Percentiles rank a stretch among this genome's conserved stretches.
Evolutionary conservation across 64 coral and sea anemone species (phyloP).

Genomic region (Montipora capricornis): DNA sequence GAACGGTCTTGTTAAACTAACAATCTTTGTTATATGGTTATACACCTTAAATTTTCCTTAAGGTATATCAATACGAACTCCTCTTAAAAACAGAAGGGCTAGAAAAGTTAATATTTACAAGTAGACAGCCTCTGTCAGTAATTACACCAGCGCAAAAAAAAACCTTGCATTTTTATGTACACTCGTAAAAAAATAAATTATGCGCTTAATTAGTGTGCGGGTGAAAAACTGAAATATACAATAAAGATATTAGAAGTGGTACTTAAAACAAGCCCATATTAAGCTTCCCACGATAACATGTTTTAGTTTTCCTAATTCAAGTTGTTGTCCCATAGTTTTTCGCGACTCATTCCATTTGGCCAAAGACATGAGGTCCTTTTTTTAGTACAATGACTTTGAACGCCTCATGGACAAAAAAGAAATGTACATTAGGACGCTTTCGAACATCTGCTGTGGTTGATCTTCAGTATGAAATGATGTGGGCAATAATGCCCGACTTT

Average conservation of each 20-base stretch:
- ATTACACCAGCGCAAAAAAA: constrained; percentile 42
- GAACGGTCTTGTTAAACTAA: not conserved
- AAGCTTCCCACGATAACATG: not conserved
- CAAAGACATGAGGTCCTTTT: no score
- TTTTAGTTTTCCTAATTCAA: not conserved
- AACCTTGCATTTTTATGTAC: constrained; percentile 25
- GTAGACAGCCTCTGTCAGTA: constrained; percentile 6
- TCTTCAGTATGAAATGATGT: not conserved
- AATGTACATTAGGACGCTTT: not conserved
- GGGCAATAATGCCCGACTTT: not conserved
- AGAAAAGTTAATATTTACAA: constrained; percentile 1
- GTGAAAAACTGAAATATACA: not conserved
- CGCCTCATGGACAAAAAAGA: not conserved
- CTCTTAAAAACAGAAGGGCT: constrained; percentile 1
- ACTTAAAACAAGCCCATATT: not conserved
- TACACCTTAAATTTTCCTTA: not conserved
- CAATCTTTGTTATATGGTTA: not conserved
- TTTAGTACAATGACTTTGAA: no score
- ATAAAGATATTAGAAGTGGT: constrained; percentile 1
- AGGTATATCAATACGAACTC: not conserved
- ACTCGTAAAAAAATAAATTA: constrained; percentile 57
- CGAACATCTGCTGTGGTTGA: no score
- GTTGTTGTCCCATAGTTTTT: no score
- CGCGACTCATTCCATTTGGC: no score
- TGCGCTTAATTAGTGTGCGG: not conserved